A percentile compares a stretch with the other conserved stretches of the same genome.
These are phyloP conservation scores for Amblyornis subalaris DNA, from an alignment of 2,113 vertebrate species.

Conservation along the genomic window DNA sequence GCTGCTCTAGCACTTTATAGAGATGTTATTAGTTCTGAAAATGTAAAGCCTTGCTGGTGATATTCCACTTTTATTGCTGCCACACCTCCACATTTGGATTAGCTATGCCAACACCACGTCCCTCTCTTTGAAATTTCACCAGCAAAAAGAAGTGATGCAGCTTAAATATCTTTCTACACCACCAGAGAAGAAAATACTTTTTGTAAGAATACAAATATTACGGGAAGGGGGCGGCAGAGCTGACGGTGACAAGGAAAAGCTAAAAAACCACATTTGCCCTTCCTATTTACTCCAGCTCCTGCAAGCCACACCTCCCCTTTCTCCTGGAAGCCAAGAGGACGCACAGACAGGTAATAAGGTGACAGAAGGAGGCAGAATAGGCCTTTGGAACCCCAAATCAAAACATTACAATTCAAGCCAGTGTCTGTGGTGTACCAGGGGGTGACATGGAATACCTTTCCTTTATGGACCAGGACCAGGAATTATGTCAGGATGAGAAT, in stretches of 20 bases:
- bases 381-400: not conserved
- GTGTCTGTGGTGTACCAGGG: not conserved
- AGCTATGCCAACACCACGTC: not conserved
- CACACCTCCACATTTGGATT: not conserved
- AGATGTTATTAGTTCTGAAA: not conserved
- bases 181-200: not conserved
- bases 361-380: not conserved
- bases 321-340: not conserved
- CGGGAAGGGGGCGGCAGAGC: fast-evolving
- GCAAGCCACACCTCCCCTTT: not conserved
- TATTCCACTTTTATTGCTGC: not conserved
- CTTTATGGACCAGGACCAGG: fast-evolving
- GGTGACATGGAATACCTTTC: fast-evolving
- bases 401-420: not conserved
- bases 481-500: not conserved
- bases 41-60: not conserved
- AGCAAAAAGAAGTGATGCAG: not conserved
- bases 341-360: not conserved
- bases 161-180: not conserved
- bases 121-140: not conserved
- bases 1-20: not conserved
- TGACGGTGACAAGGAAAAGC: not conserved
- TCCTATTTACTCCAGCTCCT: not conserved
- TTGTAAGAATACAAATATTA: not conserved
- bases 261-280: not conserved